Conservation (phyloP, 2,113 vertebrate species). For the Egretta garzetta region DNA sequence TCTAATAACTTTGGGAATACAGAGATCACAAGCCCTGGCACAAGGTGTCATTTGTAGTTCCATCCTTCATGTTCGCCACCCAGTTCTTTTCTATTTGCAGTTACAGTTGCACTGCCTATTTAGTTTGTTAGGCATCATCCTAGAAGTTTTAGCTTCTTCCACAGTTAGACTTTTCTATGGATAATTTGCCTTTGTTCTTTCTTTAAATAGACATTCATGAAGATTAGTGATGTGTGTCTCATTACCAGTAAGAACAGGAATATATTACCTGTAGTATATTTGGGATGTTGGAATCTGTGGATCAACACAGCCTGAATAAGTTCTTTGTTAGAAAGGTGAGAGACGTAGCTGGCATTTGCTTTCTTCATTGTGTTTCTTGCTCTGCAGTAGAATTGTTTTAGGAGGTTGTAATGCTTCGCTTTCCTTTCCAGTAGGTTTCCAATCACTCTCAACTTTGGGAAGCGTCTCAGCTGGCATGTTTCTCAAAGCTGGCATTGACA, state of each 20-base stretch:
- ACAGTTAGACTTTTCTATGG: neutral
- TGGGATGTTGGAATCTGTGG: neutral
- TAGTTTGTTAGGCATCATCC: neutral
- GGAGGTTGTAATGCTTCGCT: neutral
- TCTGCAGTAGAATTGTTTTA: neutral
- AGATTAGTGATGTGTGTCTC: neutral
- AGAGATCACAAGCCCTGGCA: neutral
- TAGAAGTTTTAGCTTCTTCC: neutral
- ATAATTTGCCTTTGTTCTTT: fast-evolving
- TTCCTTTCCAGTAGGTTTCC: neutral
- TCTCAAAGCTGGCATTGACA: neutral
- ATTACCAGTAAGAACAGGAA: neutral
- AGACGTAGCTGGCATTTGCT: neutral
- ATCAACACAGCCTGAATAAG: neutral
- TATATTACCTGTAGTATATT: neutral
- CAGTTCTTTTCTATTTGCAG: neutral
- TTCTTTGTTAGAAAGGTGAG: neutral
- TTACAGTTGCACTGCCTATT: neutral
- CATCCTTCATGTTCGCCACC: neutral
- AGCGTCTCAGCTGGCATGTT: neutral
- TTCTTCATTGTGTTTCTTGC: neutral
- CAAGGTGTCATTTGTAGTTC: neutral
- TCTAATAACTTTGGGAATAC: neutral
- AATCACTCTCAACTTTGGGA: neutral
- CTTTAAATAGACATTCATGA: neutral